Percentiles rank a stretch among this genome's conserved stretches.
phyloP scores from a whole-genome alignment of 2,113 vertebrate genomes.

The Columba livia region DNA sequence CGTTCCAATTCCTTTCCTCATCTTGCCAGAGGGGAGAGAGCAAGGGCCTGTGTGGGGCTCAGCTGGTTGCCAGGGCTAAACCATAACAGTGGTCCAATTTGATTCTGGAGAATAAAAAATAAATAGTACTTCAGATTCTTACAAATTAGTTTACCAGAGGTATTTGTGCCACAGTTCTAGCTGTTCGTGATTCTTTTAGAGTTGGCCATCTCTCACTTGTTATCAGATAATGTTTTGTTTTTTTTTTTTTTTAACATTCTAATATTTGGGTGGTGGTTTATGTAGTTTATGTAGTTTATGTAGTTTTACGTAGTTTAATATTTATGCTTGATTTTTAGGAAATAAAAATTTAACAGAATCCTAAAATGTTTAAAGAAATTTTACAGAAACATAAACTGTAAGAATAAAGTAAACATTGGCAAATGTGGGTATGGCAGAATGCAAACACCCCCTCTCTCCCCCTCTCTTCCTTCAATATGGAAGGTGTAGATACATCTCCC shows the following conservation, averaged over 20 bases:
- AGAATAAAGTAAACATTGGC: neutral
- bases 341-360: neutral
- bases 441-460: too few relatives aligned
- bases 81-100: neutral
- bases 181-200: neutral
- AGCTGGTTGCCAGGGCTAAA: neutral
- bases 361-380: neutral
- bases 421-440: neutral
- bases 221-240: neutral
- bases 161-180: neutral
- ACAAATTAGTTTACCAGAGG: neutral
- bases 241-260: neutral
- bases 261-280: neutral
- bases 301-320: neutral
- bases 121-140: neutral
- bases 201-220: neutral
- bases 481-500: too few relatives aligned
- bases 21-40: neutral
- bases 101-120: neutral
- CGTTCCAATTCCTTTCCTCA: neutral
- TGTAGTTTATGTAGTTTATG: neutral
- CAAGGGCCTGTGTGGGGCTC: rapidly evolving
- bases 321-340: neutral
- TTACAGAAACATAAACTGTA: neutral
- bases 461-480: too few relatives aligned